Conservation (phyloP, 1,140 invertebrate species). For the Ips nitidus region DNA sequence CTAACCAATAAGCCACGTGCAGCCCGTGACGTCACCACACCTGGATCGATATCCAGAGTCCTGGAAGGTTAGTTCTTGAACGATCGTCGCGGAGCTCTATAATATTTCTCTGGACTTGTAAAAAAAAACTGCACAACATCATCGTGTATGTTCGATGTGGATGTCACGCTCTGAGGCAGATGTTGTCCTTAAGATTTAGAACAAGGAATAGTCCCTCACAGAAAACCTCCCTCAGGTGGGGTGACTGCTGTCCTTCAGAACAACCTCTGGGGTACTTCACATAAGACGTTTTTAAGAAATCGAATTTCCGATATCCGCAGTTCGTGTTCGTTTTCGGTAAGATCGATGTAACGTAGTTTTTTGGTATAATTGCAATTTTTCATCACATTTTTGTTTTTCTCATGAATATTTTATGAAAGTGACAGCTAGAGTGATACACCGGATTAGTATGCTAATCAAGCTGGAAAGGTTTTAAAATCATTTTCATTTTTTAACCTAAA, state of each 20-base stretch:
- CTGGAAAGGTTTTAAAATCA: too few species aligned
- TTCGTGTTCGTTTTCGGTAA: constrained; percentile 9
- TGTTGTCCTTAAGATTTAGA: constrained; percentile 91
- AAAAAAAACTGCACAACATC: constrained; percentile 27
- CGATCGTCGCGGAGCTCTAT: constrained; percentile 24
- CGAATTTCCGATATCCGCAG: constrained; percentile 5
- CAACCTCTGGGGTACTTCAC: constrained; percentile 4
- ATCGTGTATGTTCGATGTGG: constrained; percentile 44
- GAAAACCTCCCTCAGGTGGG: constrained; percentile 92
- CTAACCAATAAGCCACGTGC: constrained; percentile 39
- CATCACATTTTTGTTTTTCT: too few species aligned
- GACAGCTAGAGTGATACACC: too few species aligned
- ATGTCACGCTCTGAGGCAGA: constrained; percentile 60
- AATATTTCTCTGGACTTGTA: constrained; percentile 27
- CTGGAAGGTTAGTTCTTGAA: constrained; percentile 40
- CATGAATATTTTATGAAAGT: too few species aligned
- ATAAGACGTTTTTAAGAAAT: neutral
- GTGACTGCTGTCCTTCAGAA: constrained; percentile 73
- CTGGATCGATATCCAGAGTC: constrained; percentile 34
- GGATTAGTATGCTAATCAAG: too few species aligned
- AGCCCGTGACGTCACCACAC: constrained; percentile 37
- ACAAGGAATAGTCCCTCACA: constrained; percentile 93
- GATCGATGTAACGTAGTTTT: neutral
- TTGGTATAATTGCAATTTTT: too few species aligned
- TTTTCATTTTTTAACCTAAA: too few species aligned